A percentile compares a stretch with the other conserved stretches of the same genome.
Evolutionary conservation across 2,888 invertebrate genomes (phyloP).

Genomic region (Silvanus unidentatus): DNA sequence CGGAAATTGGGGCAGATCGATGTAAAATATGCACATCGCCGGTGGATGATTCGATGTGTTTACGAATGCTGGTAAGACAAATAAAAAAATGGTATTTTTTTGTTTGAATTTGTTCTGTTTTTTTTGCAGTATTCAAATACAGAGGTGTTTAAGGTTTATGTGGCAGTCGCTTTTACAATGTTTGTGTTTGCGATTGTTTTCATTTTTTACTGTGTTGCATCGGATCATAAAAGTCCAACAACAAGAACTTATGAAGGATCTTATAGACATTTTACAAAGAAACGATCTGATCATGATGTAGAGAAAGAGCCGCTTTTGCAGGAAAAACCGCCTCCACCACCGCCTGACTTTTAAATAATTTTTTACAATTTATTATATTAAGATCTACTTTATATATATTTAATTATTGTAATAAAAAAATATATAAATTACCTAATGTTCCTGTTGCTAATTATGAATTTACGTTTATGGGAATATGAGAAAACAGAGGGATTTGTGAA

Average conservation of each 20-base stretch:
- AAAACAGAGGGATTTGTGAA: too few species aligned
- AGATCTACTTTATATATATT: too few species aligned
- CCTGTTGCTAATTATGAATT: too few species aligned
- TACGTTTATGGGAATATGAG: too few species aligned
- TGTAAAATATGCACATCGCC: conserved; percentile 40
- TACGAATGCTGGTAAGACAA: conserved; percentile 35
- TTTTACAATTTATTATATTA: too few species aligned
- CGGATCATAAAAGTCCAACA: conserved; percentile 6
- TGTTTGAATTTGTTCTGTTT: conserved; percentile 8
- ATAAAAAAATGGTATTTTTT: not conserved
- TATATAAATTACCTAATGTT: too few species aligned
- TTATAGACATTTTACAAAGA: conserved; percentile 17
- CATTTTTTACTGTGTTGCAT: conserved; percentile 23
- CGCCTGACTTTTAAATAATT: too few species aligned
- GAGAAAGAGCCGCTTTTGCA: too few species aligned
- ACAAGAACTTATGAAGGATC: conserved; percentile 16
- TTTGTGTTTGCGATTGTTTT: conserved; percentile 21
- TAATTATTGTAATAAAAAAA: too few species aligned
- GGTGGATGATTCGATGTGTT: conserved; percentile 39
- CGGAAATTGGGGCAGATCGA: conserved; percentile 37
- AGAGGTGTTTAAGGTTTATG: conserved; percentile 31
- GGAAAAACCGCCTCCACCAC: too few species aligned
- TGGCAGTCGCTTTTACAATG: conserved; percentile 28
- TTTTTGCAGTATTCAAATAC: conserved; percentile 31
- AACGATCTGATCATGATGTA: not conserved